phyloP scores from a whole-genome alignment of 1,140 invertebrate genomes.

The Heterodera carotae region DNA sequence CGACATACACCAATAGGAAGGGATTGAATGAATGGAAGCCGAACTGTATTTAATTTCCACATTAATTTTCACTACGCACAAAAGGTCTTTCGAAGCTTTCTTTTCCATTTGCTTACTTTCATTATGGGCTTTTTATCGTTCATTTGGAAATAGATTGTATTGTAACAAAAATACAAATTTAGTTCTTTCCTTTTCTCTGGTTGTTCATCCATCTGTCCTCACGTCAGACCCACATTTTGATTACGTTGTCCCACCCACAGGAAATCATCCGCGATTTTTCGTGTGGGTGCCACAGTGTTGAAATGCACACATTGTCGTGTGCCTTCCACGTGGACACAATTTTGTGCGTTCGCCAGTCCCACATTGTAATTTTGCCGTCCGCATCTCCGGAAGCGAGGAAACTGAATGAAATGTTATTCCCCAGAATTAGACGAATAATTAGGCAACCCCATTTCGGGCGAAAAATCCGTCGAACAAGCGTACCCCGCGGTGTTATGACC shows the following conservation, averaged over 20 bases:
- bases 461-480: constrained; percentile 94
- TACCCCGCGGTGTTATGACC: constrained; percentile 99
- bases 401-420: constrained; percentile 67
- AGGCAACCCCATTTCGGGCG: constrained; percentile 89
- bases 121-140: too few species aligned
- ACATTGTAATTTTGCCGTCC: constrained; percentile 96
- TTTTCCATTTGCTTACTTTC: too few species aligned
- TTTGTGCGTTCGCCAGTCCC: constrained; percentile 90
- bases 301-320: constrained; percentile 94
- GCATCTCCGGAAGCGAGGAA: constrained; percentile 98
- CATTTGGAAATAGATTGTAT: too few species aligned
- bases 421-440: constrained; percentile 15
- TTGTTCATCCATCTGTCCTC: too few species aligned
- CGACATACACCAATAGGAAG: too few species aligned
- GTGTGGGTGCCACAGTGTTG: constrained; percentile 94
- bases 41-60: too few species aligned
- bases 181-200: too few species aligned
- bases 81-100: too few species aligned
- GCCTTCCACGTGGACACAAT: constrained; percentile 98
- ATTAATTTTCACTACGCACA: too few species aligned
- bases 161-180: too few species aligned
- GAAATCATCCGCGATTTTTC: constrained; percentile 85
- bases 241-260: constrained; percentile 95
- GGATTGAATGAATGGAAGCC: too few species aligned
- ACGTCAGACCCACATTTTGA: constrained; percentile 94